Conservation (phyloP, 2,888 invertebrate species). For the Cylindroiulus punctatus region DNA sequence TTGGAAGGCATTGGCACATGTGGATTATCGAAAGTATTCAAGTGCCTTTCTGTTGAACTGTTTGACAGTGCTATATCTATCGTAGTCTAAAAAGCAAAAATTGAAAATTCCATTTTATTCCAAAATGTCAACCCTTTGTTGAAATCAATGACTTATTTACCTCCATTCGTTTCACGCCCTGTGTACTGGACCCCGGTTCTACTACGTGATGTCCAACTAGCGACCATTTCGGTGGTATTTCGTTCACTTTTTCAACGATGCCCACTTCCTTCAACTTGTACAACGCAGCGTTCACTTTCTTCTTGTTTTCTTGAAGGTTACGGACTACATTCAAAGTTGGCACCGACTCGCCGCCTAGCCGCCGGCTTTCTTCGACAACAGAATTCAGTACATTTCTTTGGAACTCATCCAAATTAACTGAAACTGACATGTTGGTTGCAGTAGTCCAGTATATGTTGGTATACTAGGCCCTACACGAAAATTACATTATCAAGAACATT, state of each 20-base stretch:
- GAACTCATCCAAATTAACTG: neutral
- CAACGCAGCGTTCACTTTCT: slow-evolving; percentile 62
- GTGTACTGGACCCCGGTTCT: neutral
- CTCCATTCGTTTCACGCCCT: neutral
- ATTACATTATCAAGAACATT: too few species aligned
- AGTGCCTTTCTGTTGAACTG: neutral
- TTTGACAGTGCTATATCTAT: too few species aligned
- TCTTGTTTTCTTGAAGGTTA: slow-evolving; percentile 54
- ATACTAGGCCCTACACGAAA: too few species aligned
- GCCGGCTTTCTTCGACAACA: neutral
- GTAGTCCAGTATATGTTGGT: neutral
- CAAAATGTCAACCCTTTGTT: neutral
- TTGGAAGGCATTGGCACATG: neutral
- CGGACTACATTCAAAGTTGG: neutral
- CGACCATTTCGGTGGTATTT: slow-evolving; percentile 58
- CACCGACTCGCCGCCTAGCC: neutral
- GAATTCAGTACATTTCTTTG: neutral
- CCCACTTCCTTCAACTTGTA: slow-evolving; percentile 60
- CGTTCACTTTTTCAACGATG: slow-evolving; percentile 57
- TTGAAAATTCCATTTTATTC: neutral
- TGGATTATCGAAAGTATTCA: neutral
- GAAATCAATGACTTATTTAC: neutral
- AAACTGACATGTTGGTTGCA: neutral
- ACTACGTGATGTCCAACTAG: neutral
- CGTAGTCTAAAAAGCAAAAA: too few species aligned